A percentile compares a stretch with the other conserved stretches of the same genome.
Evolutionary conservation across 2,113 vertebrate species (phyloP).

Genomic region (Paramormyrops kingsleyae): DNA sequence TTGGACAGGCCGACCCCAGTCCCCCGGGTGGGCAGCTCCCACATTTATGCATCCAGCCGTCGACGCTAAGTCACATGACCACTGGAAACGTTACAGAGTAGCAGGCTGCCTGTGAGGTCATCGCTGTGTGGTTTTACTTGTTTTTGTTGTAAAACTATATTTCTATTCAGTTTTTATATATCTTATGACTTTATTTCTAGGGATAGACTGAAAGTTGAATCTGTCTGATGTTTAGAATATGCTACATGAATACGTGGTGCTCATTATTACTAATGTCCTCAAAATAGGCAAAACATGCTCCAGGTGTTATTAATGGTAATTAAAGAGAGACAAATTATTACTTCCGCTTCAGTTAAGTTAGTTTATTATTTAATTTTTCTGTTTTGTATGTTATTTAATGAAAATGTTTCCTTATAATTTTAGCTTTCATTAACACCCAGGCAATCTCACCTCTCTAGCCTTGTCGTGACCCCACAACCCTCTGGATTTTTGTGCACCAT

Average conservation of each 20-base stretch:
- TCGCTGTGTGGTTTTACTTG: not conserved
- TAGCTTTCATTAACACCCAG: not conserved
- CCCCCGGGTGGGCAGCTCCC: not conserved
- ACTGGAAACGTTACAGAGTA: not conserved
- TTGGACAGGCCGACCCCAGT: not conserved
- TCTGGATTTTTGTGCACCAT: not conserved
- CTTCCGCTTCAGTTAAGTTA: not conserved
- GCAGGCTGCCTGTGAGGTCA: not conserved
- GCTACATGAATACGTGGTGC: not conserved
- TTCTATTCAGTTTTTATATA: not conserved
- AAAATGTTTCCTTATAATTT: no score
- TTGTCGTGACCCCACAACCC: not conserved
- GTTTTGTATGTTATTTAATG: not conserved
- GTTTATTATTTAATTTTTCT: not conserved
- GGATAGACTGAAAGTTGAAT: not conserved
- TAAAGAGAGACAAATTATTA: not conserved
- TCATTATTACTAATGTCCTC: not conserved
- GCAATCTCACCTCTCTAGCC: not conserved
- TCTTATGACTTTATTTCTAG: not conserved
- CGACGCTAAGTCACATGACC: not conserved
- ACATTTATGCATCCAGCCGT: not conserved
- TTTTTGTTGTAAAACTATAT: not conserved
- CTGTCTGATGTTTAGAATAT: not conserved
- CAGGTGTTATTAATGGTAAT: not conserved
- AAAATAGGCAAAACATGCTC: not conserved